Conservation (phyloP, 2,113 vertebrate species). For the Grammomys surdaster region DNA sequence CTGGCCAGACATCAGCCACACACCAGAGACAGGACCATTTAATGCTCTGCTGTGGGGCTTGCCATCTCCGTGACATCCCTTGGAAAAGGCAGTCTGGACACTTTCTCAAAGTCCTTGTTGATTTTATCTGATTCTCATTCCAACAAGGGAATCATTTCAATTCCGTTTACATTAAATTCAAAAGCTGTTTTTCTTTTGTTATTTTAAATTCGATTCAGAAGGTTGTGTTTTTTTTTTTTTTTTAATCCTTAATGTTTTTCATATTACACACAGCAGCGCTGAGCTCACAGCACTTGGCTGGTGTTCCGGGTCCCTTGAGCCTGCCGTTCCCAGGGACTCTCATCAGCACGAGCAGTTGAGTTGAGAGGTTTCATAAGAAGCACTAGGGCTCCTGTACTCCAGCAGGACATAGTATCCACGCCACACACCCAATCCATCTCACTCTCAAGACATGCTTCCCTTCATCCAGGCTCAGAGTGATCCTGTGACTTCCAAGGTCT, state of each 20-base stretch:
- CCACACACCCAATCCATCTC: not conserved
- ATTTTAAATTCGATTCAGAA: constrained; percentile 80
- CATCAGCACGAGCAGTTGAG: not conserved
- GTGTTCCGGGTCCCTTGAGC: constrained; percentile 8
- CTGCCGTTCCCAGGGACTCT: constrained; percentile 28
- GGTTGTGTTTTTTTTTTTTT: not conserved
- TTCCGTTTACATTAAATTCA: constrained; percentile 72
- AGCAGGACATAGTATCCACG: not conserved
- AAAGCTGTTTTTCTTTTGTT: constrained; percentile 68
- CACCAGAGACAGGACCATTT: not conserved
- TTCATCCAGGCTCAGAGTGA: constrained; percentile 1
- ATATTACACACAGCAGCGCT: constrained; percentile 62
- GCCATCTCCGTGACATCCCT: constrained; percentile 23
- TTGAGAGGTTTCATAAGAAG: not conserved
- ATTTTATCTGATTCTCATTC: constrained; percentile 76
- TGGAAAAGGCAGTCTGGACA: constrained; percentile 60
- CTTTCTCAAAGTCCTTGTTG: constrained; percentile 69
- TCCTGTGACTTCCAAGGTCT: not conserved
- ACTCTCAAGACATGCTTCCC: not conserved
- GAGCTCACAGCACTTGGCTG: constrained; percentile 64
- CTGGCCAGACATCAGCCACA: not conserved
- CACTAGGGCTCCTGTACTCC: not conserved
- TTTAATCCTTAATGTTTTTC: constrained; percentile 75
- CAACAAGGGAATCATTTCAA: constrained; percentile 71
- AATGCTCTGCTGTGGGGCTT: not conserved